Base-by-base conservation (phyloP, 2,797 vertebrate species). In the Smutsia temminckii region DNA sequence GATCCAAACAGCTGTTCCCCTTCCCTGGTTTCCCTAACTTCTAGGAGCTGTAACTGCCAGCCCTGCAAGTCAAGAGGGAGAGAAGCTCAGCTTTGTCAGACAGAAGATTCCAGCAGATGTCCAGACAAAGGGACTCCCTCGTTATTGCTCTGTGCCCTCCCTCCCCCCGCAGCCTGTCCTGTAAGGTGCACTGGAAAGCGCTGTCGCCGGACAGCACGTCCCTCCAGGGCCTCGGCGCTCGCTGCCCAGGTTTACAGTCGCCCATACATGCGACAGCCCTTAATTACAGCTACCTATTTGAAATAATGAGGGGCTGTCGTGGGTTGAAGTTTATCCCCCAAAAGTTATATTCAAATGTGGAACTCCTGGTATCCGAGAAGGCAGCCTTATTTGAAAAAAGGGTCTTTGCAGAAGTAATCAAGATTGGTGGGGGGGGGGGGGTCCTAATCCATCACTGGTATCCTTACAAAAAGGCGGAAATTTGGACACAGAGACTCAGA, bases 171-270 rank as follows among this genome's bases (percentile, higher is more conserved):
- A 64, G 34, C 42, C 74, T 42, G 72, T 29, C 34, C 66, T 46
- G 0, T 4, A 21, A 32, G 6, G 2, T 2, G 9, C 55, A 2
- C 32, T 8, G 42, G 32, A 53, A 42, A 51, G n/a, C 3, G 1
- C 14, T 0, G 34, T 6, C 29, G 14, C n/a, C 18, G 17, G 8
- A 25, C 11, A 75, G 10, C 29, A 13, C 14, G 8, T 32, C 18
- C 25, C 53, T n/a, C 61, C 34, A 4, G n/a, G 42, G 42, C 1
- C 1, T n/a, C 23, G 53, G 29, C 25, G 3, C 8, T 34, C 23
- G 10, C 32, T 18, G 10, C 32, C 69, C 64, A 29, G 49, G 27
- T 51, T 3, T 71, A 32, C 7, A 53, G 32, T 21, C 64, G 66
- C 37, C 72, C 72, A 51, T 32, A 51, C 29, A 12, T n/a, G 32